A percentile compares a stretch with the other conserved stretches of the same genome.
Conservation (phyloP, 2,113 vertebrate species). For the Dasyprocta punctata region DNA sequence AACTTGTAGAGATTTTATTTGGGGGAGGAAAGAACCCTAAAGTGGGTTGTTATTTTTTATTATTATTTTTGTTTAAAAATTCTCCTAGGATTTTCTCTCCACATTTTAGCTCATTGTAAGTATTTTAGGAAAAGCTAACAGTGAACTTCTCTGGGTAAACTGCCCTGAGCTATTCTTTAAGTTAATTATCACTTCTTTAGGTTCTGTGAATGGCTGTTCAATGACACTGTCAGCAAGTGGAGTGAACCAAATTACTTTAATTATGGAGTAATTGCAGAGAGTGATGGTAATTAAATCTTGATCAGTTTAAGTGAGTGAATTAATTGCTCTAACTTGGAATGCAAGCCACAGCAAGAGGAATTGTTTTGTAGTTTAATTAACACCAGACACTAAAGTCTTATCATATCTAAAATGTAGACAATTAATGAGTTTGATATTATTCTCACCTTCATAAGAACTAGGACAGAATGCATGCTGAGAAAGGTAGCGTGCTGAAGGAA, state of each 20-base stretch:
- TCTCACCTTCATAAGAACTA: constrained; percentile 89
- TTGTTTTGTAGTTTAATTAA: constrained; percentile 92
- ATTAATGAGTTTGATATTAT: constrained; percentile 91
- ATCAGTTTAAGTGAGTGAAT: constrained; percentile 98
- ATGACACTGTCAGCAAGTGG: constrained; percentile 94
- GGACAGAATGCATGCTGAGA: constrained; percentile 86
- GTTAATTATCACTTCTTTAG: constrained; percentile 92
- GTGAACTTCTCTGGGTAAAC: constrained; percentile 82
- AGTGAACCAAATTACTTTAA: constrained; percentile 99
- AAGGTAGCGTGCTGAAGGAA: constrained; percentile 77
- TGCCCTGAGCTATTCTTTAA: constrained; percentile 90
- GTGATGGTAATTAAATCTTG: constrained; percentile 99
- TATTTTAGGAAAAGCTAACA: constrained; percentile 84
- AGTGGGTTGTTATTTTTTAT: constrained; percentile 49
- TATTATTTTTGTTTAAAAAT: constrained; percentile 63
- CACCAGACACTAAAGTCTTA: constrained; percentile 88
- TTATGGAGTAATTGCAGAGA: constrained; percentile 98
- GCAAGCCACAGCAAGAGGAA: constrained; percentile 88
- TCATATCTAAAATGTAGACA: constrained; percentile 89
- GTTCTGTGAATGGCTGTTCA: constrained; percentile 90
- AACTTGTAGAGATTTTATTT: constrained; percentile 64
- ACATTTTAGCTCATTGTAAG: constrained; percentile 60
- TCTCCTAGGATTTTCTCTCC: constrained; percentile 48
- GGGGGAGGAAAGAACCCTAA: not conserved
- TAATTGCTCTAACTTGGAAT: constrained; percentile 97